These are phyloP conservation scores for Mastacembelus armatus DNA, from an alignment of 2,797 vertebrate genomes.

Conservation along the genomic window DNA sequence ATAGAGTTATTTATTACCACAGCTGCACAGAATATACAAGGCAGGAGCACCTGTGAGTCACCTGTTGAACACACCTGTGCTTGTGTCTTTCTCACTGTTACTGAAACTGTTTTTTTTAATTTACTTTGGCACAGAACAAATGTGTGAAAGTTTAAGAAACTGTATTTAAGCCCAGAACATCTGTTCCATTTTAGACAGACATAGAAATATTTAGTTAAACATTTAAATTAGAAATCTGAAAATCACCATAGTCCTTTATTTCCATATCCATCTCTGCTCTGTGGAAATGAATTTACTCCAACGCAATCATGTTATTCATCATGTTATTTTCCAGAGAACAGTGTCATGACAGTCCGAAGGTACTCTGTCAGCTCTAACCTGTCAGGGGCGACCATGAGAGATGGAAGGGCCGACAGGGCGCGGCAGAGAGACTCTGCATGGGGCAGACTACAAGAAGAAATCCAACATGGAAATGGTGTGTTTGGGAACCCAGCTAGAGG, in stretches of 20 bases:
- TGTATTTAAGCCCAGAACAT: too few species aligned
- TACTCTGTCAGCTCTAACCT: conserved; percentile 84
- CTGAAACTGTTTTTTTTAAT: too few species aligned
- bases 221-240: too few species aligned
- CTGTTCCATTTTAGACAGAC: fast-evolving
- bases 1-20: too few species aligned
- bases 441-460: conserved; percentile 50
- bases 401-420: conserved; percentile 46
- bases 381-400: conserved; percentile 60
- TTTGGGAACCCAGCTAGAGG: conserved; percentile 42
- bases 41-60: too few species aligned
- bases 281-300: not conserved
- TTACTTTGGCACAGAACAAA: too few species aligned
- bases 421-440: conserved; percentile 59
- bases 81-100: too few species aligned
- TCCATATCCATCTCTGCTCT: not conserved
- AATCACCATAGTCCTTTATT: not conserved
- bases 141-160: too few species aligned
- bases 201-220: not conserved
- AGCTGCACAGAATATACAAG: not conserved
- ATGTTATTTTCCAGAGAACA: conserved; percentile 77
- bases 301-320: not conserved
- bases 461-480: conserved; percentile 42
- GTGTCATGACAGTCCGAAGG: conserved; percentile 94
- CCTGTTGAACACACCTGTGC: too few species aligned